A percentile compares a stretch with the other conserved stretches of the same genome.
Conservation (phyloP, 2,113 vertebrate species). For the Rattus norvegicus region DNA sequence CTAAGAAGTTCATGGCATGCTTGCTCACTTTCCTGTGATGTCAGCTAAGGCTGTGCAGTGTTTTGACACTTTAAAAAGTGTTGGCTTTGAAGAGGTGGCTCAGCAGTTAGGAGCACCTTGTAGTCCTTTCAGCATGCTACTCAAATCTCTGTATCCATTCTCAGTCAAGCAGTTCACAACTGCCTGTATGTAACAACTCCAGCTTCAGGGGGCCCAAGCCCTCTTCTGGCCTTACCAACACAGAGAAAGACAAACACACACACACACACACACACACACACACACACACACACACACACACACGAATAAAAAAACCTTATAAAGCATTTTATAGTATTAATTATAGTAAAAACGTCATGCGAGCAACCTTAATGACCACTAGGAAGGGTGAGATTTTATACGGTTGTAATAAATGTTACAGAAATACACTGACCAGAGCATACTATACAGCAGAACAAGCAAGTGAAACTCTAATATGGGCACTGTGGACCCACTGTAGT, state of each 20-base stretch:
- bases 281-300: background rate
- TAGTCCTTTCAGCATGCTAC: too few species aligned
- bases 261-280: background rate
- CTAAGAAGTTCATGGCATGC: too few species aligned
- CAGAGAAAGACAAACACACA: too few species aligned
- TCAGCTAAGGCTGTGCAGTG: too few species aligned
- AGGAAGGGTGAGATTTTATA: background rate
- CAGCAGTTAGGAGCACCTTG: too few species aligned
- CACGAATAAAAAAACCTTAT: background rate
- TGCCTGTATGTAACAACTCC: background rate
- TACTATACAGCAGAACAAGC: background rate
- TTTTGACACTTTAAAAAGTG: too few species aligned
- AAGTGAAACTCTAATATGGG: background rate
- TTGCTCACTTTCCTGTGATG: too few species aligned
- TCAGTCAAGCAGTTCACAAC: background rate
- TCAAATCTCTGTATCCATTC: too few species aligned
- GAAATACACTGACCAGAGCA: conserved; percentile 6
- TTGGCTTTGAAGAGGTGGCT: too few species aligned
- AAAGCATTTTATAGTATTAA: conserved; percentile 3
- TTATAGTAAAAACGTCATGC: background rate
- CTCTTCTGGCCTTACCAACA: background rate
- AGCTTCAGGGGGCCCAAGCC: background rate
- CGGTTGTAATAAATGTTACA: background rate
- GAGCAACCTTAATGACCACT: conserved; percentile 28
- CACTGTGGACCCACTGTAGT: background rate